Conservation (phyloP, 2,113 vertebrate genomes). For the Tyto alba region DNA sequence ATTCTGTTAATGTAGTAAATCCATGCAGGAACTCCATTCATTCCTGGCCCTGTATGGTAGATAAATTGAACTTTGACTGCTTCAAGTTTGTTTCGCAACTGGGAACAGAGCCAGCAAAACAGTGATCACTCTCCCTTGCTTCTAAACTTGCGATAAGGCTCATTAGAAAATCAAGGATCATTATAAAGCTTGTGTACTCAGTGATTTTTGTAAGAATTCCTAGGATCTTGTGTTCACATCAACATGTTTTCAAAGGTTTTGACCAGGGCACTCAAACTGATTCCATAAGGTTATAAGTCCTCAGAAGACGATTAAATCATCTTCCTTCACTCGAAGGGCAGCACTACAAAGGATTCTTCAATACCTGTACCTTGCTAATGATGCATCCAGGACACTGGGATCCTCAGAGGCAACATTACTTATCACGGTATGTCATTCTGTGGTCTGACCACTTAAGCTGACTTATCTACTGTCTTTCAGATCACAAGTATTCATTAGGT, state of each 20-base stretch:
- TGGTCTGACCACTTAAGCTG: background rate
- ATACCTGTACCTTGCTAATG: background rate
- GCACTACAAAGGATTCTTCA: background rate
- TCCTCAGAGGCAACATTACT: background rate
- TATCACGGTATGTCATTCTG: accelerated
- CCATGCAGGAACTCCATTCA: background rate
- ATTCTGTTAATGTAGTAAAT: background rate
- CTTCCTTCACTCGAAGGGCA: background rate
- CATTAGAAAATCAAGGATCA: background rate
- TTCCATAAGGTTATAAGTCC: background rate
- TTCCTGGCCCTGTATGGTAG: background rate
- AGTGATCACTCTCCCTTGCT: background rate
- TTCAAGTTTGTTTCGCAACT: background rate
- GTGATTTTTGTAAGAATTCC: background rate
- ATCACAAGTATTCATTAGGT: background rate
- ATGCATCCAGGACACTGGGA: background rate
- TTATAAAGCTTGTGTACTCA: background rate
- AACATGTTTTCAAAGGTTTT: background rate
- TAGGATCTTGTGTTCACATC: background rate
- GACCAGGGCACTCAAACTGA: background rate
- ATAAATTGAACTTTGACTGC: background rate
- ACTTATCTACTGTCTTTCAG: background rate
- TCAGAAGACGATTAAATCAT: background rate
- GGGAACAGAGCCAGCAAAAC: background rate
- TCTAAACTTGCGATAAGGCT: background rate